phyloP scores from a whole-genome alignment of 2,113 vertebrate species.

The Romanogobio albipinnatus region DNA sequence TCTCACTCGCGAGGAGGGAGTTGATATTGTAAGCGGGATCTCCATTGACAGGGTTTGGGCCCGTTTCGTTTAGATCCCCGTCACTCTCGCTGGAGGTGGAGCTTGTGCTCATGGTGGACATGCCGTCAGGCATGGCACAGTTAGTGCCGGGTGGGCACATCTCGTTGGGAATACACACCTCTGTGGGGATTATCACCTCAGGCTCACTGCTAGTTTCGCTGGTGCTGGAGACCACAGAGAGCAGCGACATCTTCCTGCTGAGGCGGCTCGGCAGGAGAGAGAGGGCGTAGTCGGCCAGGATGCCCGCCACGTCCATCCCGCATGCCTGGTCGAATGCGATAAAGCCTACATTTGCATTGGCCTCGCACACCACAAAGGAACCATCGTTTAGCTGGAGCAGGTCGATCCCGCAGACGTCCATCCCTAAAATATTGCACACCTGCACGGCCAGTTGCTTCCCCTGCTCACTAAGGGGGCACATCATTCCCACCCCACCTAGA shows the following conservation, averaged over 20 bases:
- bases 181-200: conserved; percentile 59
- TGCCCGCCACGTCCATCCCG: conserved; percentile 86
- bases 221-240: conserved; percentile 83
- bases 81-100: conserved; percentile 89
- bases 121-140: conserved; percentile 69
- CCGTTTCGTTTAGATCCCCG: conserved; percentile 81
- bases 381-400: conserved; percentile 87
- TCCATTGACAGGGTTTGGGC: conserved; percentile 67
- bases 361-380: conserved; percentile 89
- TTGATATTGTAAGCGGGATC: conserved; percentile 85
- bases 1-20: conserved; percentile 83
- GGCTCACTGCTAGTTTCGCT: conserved; percentile 86
- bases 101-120: conserved; percentile 83
- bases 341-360: conserved; percentile 92
- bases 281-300: conserved; percentile 87
- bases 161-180: conserved; percentile 40
- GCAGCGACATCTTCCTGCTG: conserved; percentile 83
- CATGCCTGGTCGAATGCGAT: conserved; percentile 91
- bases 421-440: conserved; percentile 90
- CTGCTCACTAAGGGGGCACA: conserved; percentile 87
- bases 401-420: conserved; percentile 92
- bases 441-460: conserved; percentile 89
- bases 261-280: conserved; percentile 84
- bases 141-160: conserved; percentile 39
- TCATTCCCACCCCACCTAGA: conserved; percentile 87